Base-by-base conservation (phyloP, 2,797 vertebrate genomes). In the Myotis pilosus region DNA sequence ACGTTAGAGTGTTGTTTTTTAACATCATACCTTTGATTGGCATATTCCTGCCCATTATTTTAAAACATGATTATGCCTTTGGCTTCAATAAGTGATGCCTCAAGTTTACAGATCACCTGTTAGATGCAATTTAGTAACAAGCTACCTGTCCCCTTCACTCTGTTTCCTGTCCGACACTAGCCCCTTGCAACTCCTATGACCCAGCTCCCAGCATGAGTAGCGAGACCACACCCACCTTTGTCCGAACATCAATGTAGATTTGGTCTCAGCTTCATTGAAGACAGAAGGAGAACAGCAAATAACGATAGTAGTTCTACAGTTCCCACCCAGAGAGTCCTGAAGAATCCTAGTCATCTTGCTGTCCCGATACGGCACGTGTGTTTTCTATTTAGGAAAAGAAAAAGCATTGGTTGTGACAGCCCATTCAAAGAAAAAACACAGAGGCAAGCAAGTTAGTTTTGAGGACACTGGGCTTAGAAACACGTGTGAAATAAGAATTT, bases 261-360 rank as follows among this genome's bases (percentile, higher is more conserved):
- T 99, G 30, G 99, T 99, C 98, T 99, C 99, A 0, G 98, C 98
- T 96, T 99, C 99, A 55, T 99, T 99, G 98, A 99, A 99, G 83
- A 99, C 69, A 6, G 99, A 99, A 9, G 99, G 99, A 57, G 99
- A 99, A 95, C 99, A 99, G 98, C 99, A 99, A 96, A 99, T 99
- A 96, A 99, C 98, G 3, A 99, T 99, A 89, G 99, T 99, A 89
- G 99, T 99, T 86, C 99, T 98, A 88, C 99, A 99, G 98, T 99
- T 99, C 2, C 99, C 99, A 1, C 99, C 99, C 33, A 99, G 98
- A 28, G 99, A 99, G 94, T 99, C 99, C 98, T 99, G 99, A 80
- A 99, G 99, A 97, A 99, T 99, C 41, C 99, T 98, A 2, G 99
- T 99, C 99, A 99, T 99, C 98, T 99, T 99, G 97, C 99, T 99